A percentile compares a stretch with the other conserved stretches of the same genome.
These are phyloP conservation scores for Amorpha juglandis DNA, from an alignment of 2,888 invertebrate genomes.

Conservation along the genomic window DNA sequence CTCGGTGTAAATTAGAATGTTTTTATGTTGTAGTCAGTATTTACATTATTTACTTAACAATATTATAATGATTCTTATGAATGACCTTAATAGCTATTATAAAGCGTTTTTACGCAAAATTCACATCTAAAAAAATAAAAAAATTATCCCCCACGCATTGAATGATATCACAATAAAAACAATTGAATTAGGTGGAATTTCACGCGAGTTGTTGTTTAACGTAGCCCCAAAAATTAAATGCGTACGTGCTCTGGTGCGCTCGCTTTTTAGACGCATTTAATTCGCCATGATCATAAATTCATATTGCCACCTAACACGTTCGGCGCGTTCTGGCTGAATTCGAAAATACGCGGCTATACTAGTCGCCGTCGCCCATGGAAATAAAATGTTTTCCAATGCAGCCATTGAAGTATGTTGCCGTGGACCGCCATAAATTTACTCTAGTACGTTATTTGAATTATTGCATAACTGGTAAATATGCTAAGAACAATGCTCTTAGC, in stretches of 20 bases:
- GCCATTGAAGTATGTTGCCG: constrained; percentile 79
- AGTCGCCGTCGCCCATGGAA: constrained; percentile 69
- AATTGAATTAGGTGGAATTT: constrained; percentile 23
- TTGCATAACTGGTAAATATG: constrained; percentile 82
- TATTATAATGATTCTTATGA: too few species aligned
- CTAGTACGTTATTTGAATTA: constrained; percentile 79
- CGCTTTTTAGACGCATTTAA: constrained; percentile 70
- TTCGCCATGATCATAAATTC: constrained; percentile 77
- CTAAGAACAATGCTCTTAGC: constrained; percentile 64
- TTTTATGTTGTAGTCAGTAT: neutral
- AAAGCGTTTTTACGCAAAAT: neutral
- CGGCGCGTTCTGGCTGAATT: constrained; percentile 65
- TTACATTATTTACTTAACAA: neutral
- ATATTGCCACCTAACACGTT: constrained; percentile 74
- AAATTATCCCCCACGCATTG: neutral
- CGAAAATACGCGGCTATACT: constrained; percentile 63
- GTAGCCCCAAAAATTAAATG: constrained; percentile 18
- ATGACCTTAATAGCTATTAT: neutral
- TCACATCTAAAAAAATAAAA: neutral
- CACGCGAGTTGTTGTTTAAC: constrained; percentile 18
- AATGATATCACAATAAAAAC: constrained; percentile 14
- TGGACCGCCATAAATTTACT: constrained; percentile 79
- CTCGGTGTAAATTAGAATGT: neutral
- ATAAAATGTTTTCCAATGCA: constrained; percentile 82
- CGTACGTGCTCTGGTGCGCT: constrained; percentile 49